These are phyloP conservation scores for Montipora capricornis DNA, from an alignment of 64 coral and sea anemone genomes.

Conservation along the genomic window DNA sequence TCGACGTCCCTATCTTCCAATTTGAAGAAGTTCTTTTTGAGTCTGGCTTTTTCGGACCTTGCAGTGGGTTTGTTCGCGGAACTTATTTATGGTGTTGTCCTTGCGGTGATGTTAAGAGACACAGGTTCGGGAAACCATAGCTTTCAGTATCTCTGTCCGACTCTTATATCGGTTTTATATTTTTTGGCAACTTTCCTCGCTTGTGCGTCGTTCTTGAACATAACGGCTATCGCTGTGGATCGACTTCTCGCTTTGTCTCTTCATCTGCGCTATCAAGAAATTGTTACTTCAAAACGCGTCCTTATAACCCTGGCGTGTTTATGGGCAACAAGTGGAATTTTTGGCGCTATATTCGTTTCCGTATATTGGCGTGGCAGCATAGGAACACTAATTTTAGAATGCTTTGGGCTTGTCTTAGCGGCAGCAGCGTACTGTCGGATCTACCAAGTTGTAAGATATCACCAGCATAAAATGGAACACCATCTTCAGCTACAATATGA, in stretches of 20 bases:
- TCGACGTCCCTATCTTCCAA: background rate
- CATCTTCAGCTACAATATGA: background rate
- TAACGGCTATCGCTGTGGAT: conserved; percentile 38
- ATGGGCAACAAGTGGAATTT: conserved; percentile 1
- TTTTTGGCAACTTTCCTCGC: background rate
- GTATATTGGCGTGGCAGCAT: background rate
- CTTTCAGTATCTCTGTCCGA: background rate
- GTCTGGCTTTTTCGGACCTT: conserved; percentile 51
- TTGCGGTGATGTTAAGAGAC: background rate
- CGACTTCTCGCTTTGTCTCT: conserved; percentile 44
- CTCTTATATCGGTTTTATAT: background rate
- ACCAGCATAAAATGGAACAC: background rate
- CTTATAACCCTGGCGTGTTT: background rate
- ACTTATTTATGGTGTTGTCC: background rate
- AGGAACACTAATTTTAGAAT: background rate
- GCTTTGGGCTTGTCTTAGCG: background rate
- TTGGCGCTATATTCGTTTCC: background rate
- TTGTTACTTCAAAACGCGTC: conserved; percentile 8
- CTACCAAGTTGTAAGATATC: background rate
- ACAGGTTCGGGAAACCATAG: background rate
- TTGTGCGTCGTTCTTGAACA: conserved; percentile 24
- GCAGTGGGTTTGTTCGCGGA: conserved; percentile 15
- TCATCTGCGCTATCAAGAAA: conserved; percentile 36
- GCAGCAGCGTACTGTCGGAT: background rate
- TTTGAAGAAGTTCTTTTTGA: background rate